Percentiles rank a stretch among this genome's conserved stretches.
phyloP scores from a whole-genome alignment of 1,140 invertebrate genomes.

The Megalonaias nervosa region DNA sequence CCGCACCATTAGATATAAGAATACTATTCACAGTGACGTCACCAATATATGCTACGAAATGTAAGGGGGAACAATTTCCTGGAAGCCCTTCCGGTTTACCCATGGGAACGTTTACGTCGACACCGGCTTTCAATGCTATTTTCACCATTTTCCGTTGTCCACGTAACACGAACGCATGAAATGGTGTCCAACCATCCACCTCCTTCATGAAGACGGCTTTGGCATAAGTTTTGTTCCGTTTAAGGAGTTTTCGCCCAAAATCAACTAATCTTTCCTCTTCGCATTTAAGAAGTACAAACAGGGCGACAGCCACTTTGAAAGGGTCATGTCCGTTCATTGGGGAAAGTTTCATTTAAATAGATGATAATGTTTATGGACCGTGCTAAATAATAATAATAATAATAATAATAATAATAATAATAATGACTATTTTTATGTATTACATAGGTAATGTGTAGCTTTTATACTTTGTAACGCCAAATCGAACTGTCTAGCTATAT shows the following conservation, averaged over 20 bases:
- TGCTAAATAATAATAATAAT: too few species aligned
- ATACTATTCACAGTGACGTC: slow-evolving; percentile 61
- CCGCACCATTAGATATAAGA: slow-evolving; percentile 51
- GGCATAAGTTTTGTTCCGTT: slow-evolving; percentile 48
- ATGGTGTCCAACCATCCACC: slow-evolving; percentile 61
- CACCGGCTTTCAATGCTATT: slow-evolving; percentile 53
- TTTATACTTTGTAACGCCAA: too few species aligned
- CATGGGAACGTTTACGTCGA: slow-evolving; percentile 57
- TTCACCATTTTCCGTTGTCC: slow-evolving; percentile 61
- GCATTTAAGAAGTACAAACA: slow-evolving; percentile 51
- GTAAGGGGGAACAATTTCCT: slow-evolving; percentile 55
- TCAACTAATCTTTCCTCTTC: slow-evolving; percentile 56
- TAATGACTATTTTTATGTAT: too few species aligned
- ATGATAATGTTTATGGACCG: too few species aligned
- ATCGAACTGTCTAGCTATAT: too few species aligned
- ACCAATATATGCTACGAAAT: slow-evolving; percentile 61
- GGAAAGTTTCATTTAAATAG: slow-evolving; percentile 1
- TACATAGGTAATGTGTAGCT: too few species aligned
- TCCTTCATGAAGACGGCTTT: slow-evolving; percentile 50
- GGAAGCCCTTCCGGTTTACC: slow-evolving; percentile 58
- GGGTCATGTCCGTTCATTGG: slow-evolving; percentile 36
- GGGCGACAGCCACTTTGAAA: slow-evolving; percentile 44
- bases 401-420: too few species aligned
- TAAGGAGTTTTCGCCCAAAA: slow-evolving; percentile 49
- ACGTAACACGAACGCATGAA: slow-evolving; percentile 62